phyloP scores from a whole-genome alignment of 2,888 invertebrate genomes.

The Orgyia antiqua region DNA sequence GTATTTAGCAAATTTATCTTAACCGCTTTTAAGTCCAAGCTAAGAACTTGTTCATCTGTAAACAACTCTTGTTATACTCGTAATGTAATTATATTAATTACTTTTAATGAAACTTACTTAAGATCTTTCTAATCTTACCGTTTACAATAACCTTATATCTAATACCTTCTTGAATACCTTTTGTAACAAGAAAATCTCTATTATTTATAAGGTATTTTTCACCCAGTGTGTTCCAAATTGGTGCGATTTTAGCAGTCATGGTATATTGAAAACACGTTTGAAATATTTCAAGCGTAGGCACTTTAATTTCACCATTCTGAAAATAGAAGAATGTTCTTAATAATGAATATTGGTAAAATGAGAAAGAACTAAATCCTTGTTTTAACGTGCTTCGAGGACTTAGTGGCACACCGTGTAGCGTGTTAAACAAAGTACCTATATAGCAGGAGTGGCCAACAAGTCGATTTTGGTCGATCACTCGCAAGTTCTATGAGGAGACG shows the following conservation, averaged over 20 bases:
- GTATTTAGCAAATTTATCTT: slow-evolving; percentile 49
- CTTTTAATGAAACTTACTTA: no score
- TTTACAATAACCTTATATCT: slow-evolving; percentile 36
- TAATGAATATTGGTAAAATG: no score
- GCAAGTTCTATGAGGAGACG: no score
- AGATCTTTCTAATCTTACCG: no score
- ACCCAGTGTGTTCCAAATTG: slow-evolving; percentile 56
- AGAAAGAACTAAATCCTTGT: no score
- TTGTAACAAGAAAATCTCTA: slow-evolving; percentile 52
- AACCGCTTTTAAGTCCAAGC: slow-evolving; percentile 45
- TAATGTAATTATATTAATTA: no score
- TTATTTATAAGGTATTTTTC: slow-evolving; percentile 55
- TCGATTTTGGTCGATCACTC: no score
- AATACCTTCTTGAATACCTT: slow-evolving; percentile 51
- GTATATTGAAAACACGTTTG: slow-evolving; percentile 62
- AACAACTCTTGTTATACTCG: no score
- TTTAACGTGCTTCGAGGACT: no score
- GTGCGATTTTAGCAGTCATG: slow-evolving; percentile 60
- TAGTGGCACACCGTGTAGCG: no score
- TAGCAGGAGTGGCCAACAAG: no score
- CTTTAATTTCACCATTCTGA: slow-evolving; percentile 48
- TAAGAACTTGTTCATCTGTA: slow-evolving; percentile 11
- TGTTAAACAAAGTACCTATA: no score
- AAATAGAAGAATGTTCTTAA: slow-evolving; percentile 15
- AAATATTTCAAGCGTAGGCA: slow-evolving; percentile 43